These are phyloP conservation scores for Eupeodes corollae DNA, from an alignment of 1,140 invertebrate species.

Conservation along the genomic window DNA sequence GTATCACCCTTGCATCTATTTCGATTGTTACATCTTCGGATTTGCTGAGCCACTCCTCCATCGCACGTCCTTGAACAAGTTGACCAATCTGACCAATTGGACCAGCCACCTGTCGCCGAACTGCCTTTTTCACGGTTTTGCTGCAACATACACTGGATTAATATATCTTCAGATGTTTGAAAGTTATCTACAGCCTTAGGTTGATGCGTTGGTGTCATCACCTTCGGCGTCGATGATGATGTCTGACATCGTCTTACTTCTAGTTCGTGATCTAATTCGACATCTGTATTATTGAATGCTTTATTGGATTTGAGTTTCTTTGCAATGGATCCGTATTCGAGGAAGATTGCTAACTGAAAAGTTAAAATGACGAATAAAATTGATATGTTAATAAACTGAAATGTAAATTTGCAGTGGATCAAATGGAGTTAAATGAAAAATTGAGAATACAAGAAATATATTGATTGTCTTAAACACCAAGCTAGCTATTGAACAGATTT, in stretches of 20 bases:
- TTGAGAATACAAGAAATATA: too few relatives aligned
- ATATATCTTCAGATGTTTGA: not conserved
- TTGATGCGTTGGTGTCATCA: not conserved
- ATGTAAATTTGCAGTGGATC: too few relatives aligned
- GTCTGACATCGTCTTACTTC: conserved; percentile 19
- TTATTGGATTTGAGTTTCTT: conserved; percentile 34
- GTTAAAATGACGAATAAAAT: too few relatives aligned
- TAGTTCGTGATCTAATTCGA: conserved; percentile 29
- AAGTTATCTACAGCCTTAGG: not conserved
- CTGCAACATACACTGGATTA: conserved; percentile 20
- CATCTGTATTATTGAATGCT: conserved; percentile 32
- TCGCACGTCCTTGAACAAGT: conserved; percentile 69
- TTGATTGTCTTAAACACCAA: too few relatives aligned
- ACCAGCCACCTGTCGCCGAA: conserved; percentile 43
- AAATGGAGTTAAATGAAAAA: too few relatives aligned
- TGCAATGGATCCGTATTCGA: conserved; percentile 16
- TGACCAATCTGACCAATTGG: conserved; percentile 54
- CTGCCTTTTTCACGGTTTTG: conserved; percentile 25
- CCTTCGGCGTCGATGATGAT: too few relatives aligned
- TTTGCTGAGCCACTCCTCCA: conserved; percentile 73
- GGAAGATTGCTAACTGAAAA: conserved; percentile 23
- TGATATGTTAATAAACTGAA: too few relatives aligned
- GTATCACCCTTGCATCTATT: conserved; percentile 66
- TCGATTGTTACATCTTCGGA: conserved; percentile 61
- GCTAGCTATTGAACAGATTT: too few relatives aligned